phyloP scores from a whole-genome alignment of 2,888 invertebrate genomes.

The Brenthis hecate region DNA sequence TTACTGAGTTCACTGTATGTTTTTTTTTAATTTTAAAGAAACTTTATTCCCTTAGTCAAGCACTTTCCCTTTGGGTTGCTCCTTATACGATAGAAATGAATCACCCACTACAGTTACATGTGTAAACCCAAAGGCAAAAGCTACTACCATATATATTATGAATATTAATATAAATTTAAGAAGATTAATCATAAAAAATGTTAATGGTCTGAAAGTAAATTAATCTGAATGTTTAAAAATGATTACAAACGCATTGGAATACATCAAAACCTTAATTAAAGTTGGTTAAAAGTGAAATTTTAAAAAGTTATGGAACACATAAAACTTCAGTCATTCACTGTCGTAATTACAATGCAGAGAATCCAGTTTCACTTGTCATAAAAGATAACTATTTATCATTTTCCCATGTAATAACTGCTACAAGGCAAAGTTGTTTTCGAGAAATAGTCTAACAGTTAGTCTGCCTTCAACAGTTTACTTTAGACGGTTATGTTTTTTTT shows the following conservation, averaged over 20 bases:
- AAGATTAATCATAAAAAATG: constrained; percentile 1
- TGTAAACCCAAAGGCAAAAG: too few relatives aligned
- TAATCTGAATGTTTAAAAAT: constrained; percentile 2
- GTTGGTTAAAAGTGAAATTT: constrained; percentile 35
- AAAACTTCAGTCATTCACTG: constrained; percentile 36
- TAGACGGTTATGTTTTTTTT: not conserved
- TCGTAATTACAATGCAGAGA: constrained; percentile 36
- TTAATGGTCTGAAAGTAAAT: constrained; percentile 1
- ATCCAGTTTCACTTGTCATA: constrained; percentile 38
- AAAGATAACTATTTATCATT: constrained; percentile 35
- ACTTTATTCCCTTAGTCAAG: too few relatives aligned
- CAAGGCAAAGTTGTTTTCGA: not conserved
- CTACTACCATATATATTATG: too few relatives aligned
- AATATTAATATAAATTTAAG: not conserved
- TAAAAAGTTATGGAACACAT: constrained; percentile 32
- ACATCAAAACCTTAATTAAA: constrained; percentile 25
- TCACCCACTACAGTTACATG: too few relatives aligned
- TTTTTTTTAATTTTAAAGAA: too few relatives aligned
- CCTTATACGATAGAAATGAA: too few relatives aligned
- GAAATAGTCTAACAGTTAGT: not conserved
- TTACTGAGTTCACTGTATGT: too few relatives aligned
- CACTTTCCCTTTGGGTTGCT: too few relatives aligned
- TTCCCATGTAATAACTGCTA: constrained; percentile 34
- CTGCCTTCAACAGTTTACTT: too few relatives aligned
- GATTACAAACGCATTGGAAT: constrained; percentile 12